These are phyloP conservation scores for Myripristis murdjan DNA, from an alignment of 2,797 vertebrate species.

Conservation along the genomic window DNA sequence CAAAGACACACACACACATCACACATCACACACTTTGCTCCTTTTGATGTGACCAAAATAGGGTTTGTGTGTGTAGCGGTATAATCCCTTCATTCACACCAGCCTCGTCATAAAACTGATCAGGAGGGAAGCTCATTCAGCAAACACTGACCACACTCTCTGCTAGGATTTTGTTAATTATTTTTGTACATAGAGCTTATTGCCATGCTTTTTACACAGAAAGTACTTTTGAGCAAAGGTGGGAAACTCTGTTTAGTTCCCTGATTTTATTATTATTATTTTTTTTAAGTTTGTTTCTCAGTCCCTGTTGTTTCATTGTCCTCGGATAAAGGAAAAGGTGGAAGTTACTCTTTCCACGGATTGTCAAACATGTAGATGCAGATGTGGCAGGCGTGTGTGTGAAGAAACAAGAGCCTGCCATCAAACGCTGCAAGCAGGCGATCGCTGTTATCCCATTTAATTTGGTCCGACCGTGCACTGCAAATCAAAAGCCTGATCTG, in stretches of 20 bases:
- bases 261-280: slow-evolving; percentile 8
- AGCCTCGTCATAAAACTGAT: not conserved
- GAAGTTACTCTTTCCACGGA: too few relatives aligned
- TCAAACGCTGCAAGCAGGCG: too few relatives aligned
- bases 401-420: too few relatives aligned
- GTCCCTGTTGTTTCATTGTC: slow-evolving; percentile 36
- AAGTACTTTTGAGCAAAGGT: slow-evolving; percentile 39
- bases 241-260: slow-evolving; percentile 27
- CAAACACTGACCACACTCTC: slow-evolving; percentile 32
- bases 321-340: slow-evolving; percentile 15
- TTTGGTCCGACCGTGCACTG: slow-evolving; percentile 1
- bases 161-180: slow-evolving; percentile 44
- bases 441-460: too few relatives aligned
- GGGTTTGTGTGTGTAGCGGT: not conserved
- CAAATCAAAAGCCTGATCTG: not conserved
- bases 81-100: not conserved
- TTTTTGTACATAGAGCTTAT: slow-evolving; percentile 77
- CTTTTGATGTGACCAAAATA: slow-evolving; percentile 43
- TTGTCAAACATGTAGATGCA: too few relatives aligned
- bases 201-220: slow-evolving; percentile 51
- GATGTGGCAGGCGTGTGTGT: too few relatives aligned
- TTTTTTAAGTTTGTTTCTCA: slow-evolving; percentile 1
- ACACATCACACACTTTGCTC: slow-evolving; percentile 17
- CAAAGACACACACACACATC: not conserved
- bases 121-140: slow-evolving; percentile 19